Base-by-base conservation (phyloP, 2,113 vertebrate species). In the Passerina amoena region DNA sequence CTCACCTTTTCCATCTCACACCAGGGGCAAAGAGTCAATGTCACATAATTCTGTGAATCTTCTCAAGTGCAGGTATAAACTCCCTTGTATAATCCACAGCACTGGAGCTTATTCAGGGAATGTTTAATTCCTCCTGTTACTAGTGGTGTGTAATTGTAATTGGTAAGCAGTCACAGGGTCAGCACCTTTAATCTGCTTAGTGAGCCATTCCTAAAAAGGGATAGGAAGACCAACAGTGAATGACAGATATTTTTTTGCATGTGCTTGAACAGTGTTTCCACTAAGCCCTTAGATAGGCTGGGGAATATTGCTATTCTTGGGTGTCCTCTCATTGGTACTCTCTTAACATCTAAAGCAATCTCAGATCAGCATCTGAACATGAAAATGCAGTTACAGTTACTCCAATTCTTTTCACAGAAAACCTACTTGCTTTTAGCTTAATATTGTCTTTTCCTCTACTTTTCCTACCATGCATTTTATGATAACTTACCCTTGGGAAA, bases 1-100 rank as follows among this genome's bases (percentile, higher is more conserved):
- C 30, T 82, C 3, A 0, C 28, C 50, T 64, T 0, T 0, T 28
- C 40, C 16, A 45, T 40, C 35, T 92, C 7, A 11, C 9, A 40
- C 40, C 20, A 33, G 12, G n/a, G 40, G 50, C 10, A 81, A 68
- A 30, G 44, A 19, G 18, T 44, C 38, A 64, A 3, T 64, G 38
- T 54, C 30, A 42, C 12, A 1, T 22, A 54, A 45, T 88, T 82
- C 35, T n/a, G 22, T 15, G 31, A 65, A 22, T 72, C 21, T 68
- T 81, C 70, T 64, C 50, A 64, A 60, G 44, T n/a, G 48, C 48
- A 35, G 35, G 4, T 77, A 8, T 35, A 31, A 68, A 77, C 13
- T 85, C 37, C 30, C 14, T 10, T 31, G 9, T 78, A 19, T 54
- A 60, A 65, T 54, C 40, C 18, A 60, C 40, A 42, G 20, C 35